Evolutionary conservation across 2,797 vertebrate species (phyloP), one percentile per base, ranked within the genome.

Genomic region (Danio albolineatus): DNA sequence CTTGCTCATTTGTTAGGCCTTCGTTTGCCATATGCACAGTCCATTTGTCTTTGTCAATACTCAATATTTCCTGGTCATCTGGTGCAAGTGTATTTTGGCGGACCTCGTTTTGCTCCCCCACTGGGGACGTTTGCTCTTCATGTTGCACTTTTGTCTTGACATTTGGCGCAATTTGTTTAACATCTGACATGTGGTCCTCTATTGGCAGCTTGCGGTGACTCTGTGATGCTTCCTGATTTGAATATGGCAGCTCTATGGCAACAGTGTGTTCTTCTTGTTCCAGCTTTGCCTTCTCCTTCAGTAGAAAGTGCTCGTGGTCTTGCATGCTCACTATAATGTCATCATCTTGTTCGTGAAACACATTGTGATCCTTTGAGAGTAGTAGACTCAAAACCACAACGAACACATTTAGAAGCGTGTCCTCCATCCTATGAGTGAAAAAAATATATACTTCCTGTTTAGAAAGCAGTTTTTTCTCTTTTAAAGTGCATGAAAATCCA

Each of bases 381-480:
- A 93, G 83, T 49, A 97, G 94, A 86, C 96, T 94, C 73, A 95
- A 87, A 82, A 95, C 92, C 74, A 98, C 88, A 67, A 97, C 85
- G 62, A 95, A 92, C 73, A 96, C 94, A 44, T 91, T 91, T 83
- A 96, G 92, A 74, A 97, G 82, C 76, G 89, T 93, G 67, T 94
- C 84, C 0, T 95, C 93, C 97, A 98, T 96, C 83, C 79, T 91
- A 76, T 66, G n/a, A 70, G 10, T 48, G 59, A 46, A 36, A 8
- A 21, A 56, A 60, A 66, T 53, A 57, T 4, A 59, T 43, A 39
- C 41, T 67, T 9, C 13, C 43, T 36, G 38, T 66, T 69, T 56
- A 71, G 49, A 53, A 21, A 28, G 14, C 36, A 60, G 28, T 10
- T 16, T 49, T 51, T 36, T 28, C 28, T 21, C 14, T 44, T 43